Evolutionary conservation across 2,797 vertebrate genomes (phyloP).

Genomic region (Chaetodon trifasciatus): DNA sequence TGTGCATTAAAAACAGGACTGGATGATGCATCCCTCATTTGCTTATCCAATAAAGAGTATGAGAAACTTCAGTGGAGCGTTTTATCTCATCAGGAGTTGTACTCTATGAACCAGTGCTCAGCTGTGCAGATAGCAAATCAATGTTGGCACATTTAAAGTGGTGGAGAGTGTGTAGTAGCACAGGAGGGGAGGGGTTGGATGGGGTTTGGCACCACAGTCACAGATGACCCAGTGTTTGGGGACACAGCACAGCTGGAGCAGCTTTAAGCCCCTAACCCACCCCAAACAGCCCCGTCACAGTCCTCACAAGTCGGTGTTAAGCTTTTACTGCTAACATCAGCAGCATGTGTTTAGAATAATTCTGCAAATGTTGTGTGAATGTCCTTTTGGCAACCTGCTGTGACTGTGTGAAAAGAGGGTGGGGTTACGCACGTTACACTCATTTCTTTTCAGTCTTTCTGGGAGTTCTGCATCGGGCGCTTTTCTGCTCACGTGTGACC

Average conservation of each 20-base stretch:
- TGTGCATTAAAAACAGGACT: not conserved
- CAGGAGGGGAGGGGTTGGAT: conserved; percentile 27
- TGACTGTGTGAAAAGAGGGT: conserved; percentile 34
- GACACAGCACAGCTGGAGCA: conserved; percentile 73
- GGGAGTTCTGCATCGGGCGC: not conserved
- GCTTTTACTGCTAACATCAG: conserved; percentile 55
- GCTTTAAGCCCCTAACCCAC: conserved; percentile 48
- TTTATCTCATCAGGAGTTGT: conserved; percentile 28
- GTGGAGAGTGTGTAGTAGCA: conserved; percentile 34
- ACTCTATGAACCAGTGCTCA: conserved; percentile 4
- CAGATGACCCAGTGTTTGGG: conserved; percentile 72
- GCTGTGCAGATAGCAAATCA: conserved; percentile 57
- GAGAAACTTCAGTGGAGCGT: not conserved
- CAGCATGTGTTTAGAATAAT: conserved; percentile 57
- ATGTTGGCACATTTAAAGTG: conserved; percentile 61
- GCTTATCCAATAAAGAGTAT: not conserved
- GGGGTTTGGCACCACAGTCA: conserved; percentile 28
- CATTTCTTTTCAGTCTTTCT: not conserved
- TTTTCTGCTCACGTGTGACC: not conserved
- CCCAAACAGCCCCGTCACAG: conserved; percentile 55
- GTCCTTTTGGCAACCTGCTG: conserved; percentile 44
- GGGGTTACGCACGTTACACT: conserved; percentile 11
- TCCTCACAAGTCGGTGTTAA: conserved; percentile 58
- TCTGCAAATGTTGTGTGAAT: conserved; percentile 52
- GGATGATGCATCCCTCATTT: not conserved